A percentile compares a stretch with the other conserved stretches of the same genome.
Evolutionary conservation across 2,797 vertebrate species (phyloP).

Genomic region (Acridotheres tristis): DNA sequence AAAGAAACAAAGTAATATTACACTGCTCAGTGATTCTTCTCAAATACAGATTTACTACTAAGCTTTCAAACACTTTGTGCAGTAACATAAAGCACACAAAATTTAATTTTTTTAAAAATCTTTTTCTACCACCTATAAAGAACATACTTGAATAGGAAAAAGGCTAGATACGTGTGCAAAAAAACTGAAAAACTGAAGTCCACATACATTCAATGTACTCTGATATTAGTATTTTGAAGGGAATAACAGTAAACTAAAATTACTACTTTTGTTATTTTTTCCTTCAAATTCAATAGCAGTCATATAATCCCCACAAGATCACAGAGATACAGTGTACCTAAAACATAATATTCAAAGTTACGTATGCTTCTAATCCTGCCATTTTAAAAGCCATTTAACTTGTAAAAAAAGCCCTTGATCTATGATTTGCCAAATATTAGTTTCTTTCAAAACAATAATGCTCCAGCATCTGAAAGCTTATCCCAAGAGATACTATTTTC

Average conservation of each 20-base stretch:
- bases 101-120: background rate
- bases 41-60: background rate
- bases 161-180: background rate
- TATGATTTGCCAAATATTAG: background rate
- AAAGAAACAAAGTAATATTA: background rate
- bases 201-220: background rate
- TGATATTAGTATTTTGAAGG: background rate
- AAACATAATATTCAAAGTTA: background rate
- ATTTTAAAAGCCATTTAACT: background rate
- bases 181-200: background rate
- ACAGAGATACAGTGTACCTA: background rate
- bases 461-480: background rate
- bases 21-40: background rate
- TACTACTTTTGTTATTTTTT: background rate
- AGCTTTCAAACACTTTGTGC: background rate
- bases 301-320: background rate
- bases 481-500: background rate
- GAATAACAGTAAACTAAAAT: background rate
- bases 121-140: background rate
- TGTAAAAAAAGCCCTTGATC: background rate
- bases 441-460: constrained; percentile 10
- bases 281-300: background rate
- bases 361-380: background rate
- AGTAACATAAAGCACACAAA: background rate
- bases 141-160: background rate